Evolutionary conservation across 2,888 invertebrate species (phyloP).

Genomic region (Ryuthela nishihirai): DNA sequence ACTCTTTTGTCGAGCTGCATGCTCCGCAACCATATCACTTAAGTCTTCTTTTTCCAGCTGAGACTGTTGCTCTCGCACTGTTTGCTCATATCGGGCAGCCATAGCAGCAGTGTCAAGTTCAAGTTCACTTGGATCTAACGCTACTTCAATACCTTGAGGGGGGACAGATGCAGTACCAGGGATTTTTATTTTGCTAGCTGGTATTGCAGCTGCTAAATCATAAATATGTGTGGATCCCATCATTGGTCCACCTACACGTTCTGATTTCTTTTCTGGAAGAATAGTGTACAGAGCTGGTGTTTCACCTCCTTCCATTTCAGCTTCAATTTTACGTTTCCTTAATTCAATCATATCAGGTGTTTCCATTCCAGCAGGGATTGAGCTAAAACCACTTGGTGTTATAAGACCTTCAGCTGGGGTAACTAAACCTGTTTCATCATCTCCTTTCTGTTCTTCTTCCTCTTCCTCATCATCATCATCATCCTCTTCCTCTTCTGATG

Average conservation of each 20-base stretch:
- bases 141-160: slow-evolving; percentile 71
- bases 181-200: slow-evolving; percentile 23
- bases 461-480: slow-evolving; percentile 57
- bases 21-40: slow-evolving; percentile 97
- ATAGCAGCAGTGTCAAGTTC: slow-evolving; percentile 95
- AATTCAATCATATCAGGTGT: slow-evolving; percentile 98
- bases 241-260: slow-evolving; percentile 85
- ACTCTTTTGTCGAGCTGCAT: slow-evolving; percentile 93
- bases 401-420: slow-evolving; percentile 84
- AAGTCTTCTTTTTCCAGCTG: slow-evolving; percentile 88
- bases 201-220: slow-evolving; percentile 68
- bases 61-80: slow-evolving; percentile 87
- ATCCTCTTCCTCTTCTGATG: slow-evolving; percentile 65
- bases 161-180: slow-evolving; percentile 21
- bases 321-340: slow-evolving; percentile 92
- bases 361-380: slow-evolving; percentile 90
- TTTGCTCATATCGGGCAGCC: slow-evolving; percentile 92
- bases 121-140: slow-evolving; percentile 94
- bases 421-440: slow-evolving; percentile 76
- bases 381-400: slow-evolving; percentile 89
- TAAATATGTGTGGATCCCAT: slow-evolving; percentile 95
- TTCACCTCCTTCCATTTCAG: slow-evolving; percentile 91
- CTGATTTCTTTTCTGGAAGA: slow-evolving; percentile 87
- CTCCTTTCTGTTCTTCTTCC: slow-evolving; percentile 49
- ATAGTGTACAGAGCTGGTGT: slow-evolving; percentile 94